Evolutionary conservation across 2,888 invertebrate species (phyloP).

Genomic region (Eupeodes luniger): DNA sequence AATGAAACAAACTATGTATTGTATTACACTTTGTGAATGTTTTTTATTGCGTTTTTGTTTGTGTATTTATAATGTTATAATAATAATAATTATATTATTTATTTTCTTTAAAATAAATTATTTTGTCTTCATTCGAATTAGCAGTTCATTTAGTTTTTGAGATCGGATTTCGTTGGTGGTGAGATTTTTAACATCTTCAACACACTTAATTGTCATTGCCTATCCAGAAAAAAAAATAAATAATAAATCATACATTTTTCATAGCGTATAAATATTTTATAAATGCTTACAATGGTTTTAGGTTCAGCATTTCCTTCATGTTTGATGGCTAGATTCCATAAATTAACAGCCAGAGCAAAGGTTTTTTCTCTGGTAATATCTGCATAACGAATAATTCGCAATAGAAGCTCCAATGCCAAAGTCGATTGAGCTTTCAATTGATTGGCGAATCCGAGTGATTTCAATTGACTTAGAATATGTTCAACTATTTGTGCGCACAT

Average conservation of each 20-base stretch:
- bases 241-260: neutral
- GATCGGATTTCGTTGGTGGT: slow-evolving; percentile 63
- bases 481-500: slow-evolving; percentile 91
- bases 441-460: slow-evolving; percentile 88
- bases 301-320: slow-evolving; percentile 85
- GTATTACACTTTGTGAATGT: neutral
- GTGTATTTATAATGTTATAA: no score
- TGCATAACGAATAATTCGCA: slow-evolving; percentile 87
- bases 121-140: slow-evolving; percentile 62
- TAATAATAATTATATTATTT: neutral
- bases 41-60: neutral
- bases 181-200: slow-evolving; percentile 58
- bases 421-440: slow-evolving; percentile 89
- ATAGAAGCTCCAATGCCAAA: slow-evolving; percentile 90
- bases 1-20: neutral
- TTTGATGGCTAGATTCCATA: slow-evolving; percentile 93
- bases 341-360: slow-evolving; percentile 89
- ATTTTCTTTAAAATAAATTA: slow-evolving; percentile 27
- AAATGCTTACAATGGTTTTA: slow-evolving; percentile 82
- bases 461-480: slow-evolving; percentile 89
- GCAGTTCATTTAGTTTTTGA: slow-evolving; percentile 64
- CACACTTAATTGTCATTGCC: slow-evolving; percentile 59
- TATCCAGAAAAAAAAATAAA: neutral
- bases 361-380: slow-evolving; percentile 87
- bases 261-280: neutral